Evolutionary conservation across 2,113 vertebrate species (phyloP), one percentile per base, ranked within the genome.

Genomic region (Pipra filicauda): DNA sequence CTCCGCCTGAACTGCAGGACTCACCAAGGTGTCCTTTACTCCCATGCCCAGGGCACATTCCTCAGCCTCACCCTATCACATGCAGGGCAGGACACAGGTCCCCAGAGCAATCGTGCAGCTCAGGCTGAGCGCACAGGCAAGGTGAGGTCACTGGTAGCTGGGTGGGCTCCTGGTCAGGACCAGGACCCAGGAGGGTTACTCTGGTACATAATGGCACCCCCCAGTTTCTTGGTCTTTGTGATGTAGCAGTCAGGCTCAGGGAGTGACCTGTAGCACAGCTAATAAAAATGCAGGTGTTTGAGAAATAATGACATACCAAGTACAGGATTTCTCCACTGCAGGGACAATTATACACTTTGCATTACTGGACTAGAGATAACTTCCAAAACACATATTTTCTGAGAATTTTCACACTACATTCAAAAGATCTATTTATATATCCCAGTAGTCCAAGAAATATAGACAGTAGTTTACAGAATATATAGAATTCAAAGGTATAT

Each of bases 91-190:
- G n/a, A 48, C 59, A n/a, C 0, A 0, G 21, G 30, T 4, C 14
- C 48, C 26, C 27, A 7, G 28, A n/a, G 64, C 46, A 0, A 0
- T n/a, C 0, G 0, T 12, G 43, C 2, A 0, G 2, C 22, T 39
- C 27, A 27, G 8, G 6, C 4, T 51, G 39, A 51, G 62, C 19
- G 5, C 28, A 26, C 0, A 0, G 67, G 23, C 37, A 57, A 35
- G 48, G 61, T 0, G 1, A 26, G 28, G 23, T 16, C 83, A 35
- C 11, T 2, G 2, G n/a, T 3, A 85, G 65, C 43, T 16, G 5
- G 26, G 43, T 16, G 30, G 52, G 20, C 13, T 74, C 18, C 61
- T 2, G 2, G 31, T 28, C 35, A 67, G 62, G 27, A 43, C 52
- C 58, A 70, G 37, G 30, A 52, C 22, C 22, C 79, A 18, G 1